A percentile compares a stretch with the other conserved stretches of the same genome.
Evolutionary conservation across 1,140 invertebrate species (phyloP).

Genomic region (Watersipora subatra): DNA sequence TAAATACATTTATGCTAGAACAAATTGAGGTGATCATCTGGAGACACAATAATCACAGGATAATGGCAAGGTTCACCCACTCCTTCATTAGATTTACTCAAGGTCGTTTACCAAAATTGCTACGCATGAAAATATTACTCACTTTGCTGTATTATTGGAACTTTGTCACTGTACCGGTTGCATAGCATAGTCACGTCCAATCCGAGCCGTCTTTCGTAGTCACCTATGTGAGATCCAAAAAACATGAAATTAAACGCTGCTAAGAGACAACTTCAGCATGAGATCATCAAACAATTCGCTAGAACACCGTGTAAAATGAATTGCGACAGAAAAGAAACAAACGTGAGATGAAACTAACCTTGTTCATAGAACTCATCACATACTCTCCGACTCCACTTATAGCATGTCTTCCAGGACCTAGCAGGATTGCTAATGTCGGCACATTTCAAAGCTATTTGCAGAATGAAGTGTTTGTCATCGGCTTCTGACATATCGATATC

Average conservation of each 20-base stretch:
- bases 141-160: conserved; percentile 77
- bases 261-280: background rate
- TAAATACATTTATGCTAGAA: too few relatives aligned
- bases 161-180: conserved; percentile 61
- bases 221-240: conserved; percentile 20
- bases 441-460: conserved; percentile 76
- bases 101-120: too few relatives aligned
- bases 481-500: too few relatives aligned
- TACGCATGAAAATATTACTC: too few relatives aligned
- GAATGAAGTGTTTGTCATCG: conserved; percentile 3
- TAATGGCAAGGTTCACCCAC: too few relatives aligned
- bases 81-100: too few relatives aligned
- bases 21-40: too few relatives aligned
- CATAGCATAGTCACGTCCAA: conserved; percentile 69
- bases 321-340: background rate
- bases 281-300: background rate
- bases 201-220: conserved; percentile 58
- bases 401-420: conserved; percentile 69
- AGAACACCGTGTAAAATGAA: background rate
- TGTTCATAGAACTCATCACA: conserved; percentile 86
- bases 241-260: background rate
- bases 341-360: conserved; percentile 40
- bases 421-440: conserved; percentile 85
- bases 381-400: conserved; percentile 73
- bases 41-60: too few relatives aligned